Percentiles rank a stretch among this genome's conserved stretches.
These are phyloP conservation scores for Drosophila longiperda DNA, from an alignment of 2,888 invertebrate species.

Conservation along the genomic window DNA sequence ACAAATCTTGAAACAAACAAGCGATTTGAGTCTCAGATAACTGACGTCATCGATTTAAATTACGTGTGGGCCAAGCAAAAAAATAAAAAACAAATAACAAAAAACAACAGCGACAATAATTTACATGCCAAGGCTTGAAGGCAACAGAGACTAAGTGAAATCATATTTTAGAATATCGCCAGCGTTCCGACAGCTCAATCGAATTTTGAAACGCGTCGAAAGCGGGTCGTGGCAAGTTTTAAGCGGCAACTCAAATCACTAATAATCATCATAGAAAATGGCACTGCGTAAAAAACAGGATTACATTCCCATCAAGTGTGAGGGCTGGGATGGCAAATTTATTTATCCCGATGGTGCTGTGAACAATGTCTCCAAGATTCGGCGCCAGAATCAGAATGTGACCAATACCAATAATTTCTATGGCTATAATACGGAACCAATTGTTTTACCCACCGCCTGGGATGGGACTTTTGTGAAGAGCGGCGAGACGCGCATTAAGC, in stretches of 20 bases:
- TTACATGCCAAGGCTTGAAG: conserved; percentile 58
- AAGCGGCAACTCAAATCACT: conserved; percentile 11
- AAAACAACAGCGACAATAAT: conserved; percentile 49
- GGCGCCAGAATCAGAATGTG: conserved; percentile 82
- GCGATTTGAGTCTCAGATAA: background rate
- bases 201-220: conserved; percentile 55
- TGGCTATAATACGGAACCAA: conserved; percentile 81
- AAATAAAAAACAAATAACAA: conserved; percentile 4
- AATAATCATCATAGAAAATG: conserved; percentile 60
- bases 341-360: conserved; percentile 77
- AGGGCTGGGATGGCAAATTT: conserved; percentile 85
- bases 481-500: conserved; percentile 77
- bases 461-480: conserved; percentile 83
- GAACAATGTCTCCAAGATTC: conserved; percentile 82
- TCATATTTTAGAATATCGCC: conserved; percentile 75
- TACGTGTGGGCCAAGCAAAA: conserved; percentile 39
- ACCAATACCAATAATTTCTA: conserved; percentile 84
- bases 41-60: conserved; percentile 62
- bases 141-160: conserved; percentile 60
- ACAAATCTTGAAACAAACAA: conserved; percentile 20
- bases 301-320: conserved; percentile 84
- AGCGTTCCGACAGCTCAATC: conserved; percentile 51
- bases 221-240: conserved; percentile 35
- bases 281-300: conserved; percentile 80
- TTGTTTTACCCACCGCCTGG: conserved; percentile 82